Percentiles rank a stretch among this genome's conserved stretches.
Conservation (phyloP, 2,113 vertebrate genomes). For the Heloderma charlesbogerti region DNA sequence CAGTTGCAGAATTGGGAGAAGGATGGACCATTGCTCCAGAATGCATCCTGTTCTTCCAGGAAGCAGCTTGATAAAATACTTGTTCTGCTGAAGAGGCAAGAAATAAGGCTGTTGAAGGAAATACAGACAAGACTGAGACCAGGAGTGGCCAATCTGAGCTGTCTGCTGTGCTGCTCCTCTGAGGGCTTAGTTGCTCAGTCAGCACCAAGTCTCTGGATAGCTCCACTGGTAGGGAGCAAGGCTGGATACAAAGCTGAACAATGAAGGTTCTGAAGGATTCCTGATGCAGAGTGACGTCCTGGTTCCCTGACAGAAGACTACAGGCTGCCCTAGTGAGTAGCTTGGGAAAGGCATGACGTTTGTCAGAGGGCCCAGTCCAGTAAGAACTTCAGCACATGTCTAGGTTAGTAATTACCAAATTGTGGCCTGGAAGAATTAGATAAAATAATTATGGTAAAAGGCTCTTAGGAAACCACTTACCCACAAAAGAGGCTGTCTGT, state of each 20-base stretch:
- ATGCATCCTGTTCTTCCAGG: background rate
- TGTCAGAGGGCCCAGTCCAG: background rate
- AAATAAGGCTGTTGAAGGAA: background rate
- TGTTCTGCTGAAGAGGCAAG: background rate
- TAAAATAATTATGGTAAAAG: background rate
- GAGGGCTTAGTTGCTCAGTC: slow-evolving; percentile 24
- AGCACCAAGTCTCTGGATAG: slow-evolving; percentile 35
- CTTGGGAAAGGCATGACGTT: too few species aligned
- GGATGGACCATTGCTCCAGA: background rate
- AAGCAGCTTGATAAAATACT: background rate
- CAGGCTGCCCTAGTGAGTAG: background rate
- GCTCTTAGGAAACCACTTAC: background rate
- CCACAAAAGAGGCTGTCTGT: background rate
- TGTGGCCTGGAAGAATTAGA: background rate
- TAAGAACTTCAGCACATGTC: too few species aligned
- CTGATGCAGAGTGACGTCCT: background rate
- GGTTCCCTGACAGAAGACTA: background rate
- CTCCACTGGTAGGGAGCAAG: slow-evolving; percentile 5
- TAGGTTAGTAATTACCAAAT: background rate
- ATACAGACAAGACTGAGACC: background rate
- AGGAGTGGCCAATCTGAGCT: background rate
- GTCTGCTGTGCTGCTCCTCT: background rate
- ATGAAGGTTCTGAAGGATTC: background rate
- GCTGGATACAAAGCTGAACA: background rate
- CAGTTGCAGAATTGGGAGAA: background rate